Percentiles rank a stretch among this genome's conserved stretches.
These are phyloP conservation scores for Andrena haemorrhoa DNA, from an alignment of 2,888 invertebrate genomes.

Conservation along the genomic window DNA sequence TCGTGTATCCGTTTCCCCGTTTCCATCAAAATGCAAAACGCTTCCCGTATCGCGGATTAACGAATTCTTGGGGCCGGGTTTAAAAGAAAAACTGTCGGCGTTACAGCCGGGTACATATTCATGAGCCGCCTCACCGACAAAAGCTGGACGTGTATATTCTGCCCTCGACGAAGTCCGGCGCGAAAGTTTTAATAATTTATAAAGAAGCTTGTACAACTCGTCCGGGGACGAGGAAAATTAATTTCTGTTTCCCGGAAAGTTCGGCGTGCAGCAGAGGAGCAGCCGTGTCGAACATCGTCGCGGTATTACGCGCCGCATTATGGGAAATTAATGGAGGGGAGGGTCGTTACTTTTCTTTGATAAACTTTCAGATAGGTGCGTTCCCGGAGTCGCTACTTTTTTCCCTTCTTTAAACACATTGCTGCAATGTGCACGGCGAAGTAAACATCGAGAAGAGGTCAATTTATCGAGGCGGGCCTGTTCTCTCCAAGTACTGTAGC, in stretches of 20 bases:
- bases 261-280: conserved; percentile 2
- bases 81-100: conserved; percentile 54
- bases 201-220: conserved; percentile 52
- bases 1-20: conserved; percentile 8
- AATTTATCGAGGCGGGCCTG: conserved; percentile 16
- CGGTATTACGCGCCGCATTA: conserved; percentile 33
- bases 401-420: neutral
- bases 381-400: conserved; percentile 1
- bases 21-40: conserved; percentile 58
- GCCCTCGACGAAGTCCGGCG: conserved; percentile 26
- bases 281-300: conserved; percentile 35
- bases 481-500: neutral
- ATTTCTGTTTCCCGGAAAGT: conserved; percentile 58
- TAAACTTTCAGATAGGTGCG: conserved; percentile 1
- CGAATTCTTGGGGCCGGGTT: conserved; percentile 38
- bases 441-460: neutral
- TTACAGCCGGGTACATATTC: conserved; percentile 58
- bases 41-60: conserved; percentile 51
- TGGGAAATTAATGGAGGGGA: conserved; percentile 35
- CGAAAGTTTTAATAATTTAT: conserved; percentile 67
- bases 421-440: neutral
- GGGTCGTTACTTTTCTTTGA: conserved; percentile 17
- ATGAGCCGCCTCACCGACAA: conserved; percentile 51
- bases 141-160: conserved; percentile 41
- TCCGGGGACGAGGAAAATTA: conserved; percentile 46